phyloP scores from a whole-genome alignment of 2,113 vertebrate genomes.

The Phyllostomus hastatus region DNA sequence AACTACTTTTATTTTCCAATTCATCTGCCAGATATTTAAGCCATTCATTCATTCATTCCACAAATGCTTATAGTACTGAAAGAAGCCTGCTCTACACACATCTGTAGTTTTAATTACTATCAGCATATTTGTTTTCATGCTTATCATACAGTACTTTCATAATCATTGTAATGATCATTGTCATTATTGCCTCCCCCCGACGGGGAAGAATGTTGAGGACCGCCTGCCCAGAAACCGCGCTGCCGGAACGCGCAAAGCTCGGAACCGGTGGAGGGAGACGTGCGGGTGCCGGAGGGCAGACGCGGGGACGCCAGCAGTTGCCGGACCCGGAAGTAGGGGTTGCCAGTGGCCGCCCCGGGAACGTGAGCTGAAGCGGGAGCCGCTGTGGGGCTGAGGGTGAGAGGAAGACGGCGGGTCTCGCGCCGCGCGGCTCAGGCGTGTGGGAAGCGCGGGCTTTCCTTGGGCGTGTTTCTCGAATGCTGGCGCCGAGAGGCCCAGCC shows the following conservation, averaged over 20 bases:
- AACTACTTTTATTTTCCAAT: neutral
- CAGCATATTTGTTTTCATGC: neutral
- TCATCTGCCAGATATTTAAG: neutral
- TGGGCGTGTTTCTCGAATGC: neutral
- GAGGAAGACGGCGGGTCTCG: neutral
- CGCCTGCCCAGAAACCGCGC: accelerated
- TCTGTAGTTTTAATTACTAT: neutral
- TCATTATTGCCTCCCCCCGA: neutral
- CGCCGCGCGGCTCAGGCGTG: neutral
- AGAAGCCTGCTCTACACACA: neutral
- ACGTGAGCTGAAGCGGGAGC: neutral
- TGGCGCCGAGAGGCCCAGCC: no score
- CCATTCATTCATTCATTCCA: neutral
- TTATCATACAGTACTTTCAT: neutral
- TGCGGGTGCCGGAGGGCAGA: neutral
- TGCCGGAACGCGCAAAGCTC: neutral
- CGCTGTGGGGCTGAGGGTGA: neutral
- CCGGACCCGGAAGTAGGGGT: constrained; percentile 40
- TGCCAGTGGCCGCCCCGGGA: neutral
- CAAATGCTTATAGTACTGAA: neutral
- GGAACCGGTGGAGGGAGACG: constrained; percentile 15
- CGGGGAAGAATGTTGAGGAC: neutral
- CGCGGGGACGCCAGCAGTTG: neutral
- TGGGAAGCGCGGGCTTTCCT: neutral
- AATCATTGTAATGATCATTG: neutral